A percentile compares a stretch with the other conserved stretches of the same genome.
Evolutionary conservation across 1,140 invertebrate genomes (phyloP).

Genomic region (Drosophila quadrilineata): DNA sequence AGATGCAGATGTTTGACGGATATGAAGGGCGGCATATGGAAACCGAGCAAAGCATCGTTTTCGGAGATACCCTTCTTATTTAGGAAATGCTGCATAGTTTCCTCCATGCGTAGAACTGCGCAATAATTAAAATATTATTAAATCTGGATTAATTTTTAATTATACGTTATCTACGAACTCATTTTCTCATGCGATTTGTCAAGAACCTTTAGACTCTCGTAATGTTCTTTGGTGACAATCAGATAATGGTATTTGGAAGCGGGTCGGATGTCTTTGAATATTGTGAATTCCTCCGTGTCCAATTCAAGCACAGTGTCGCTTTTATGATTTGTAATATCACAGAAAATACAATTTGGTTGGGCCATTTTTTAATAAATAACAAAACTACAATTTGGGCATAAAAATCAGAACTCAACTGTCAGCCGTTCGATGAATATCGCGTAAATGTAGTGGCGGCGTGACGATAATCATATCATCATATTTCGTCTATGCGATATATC

Average conservation of each 20-base stretch:
- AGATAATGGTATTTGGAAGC: conserved; percentile 91
- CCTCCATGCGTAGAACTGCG: conserved; percentile 29
- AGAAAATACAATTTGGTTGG: background rate
- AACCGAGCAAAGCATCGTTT: conserved; percentile 88
- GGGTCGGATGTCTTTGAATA: conserved; percentile 93
- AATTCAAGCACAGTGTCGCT: conserved; percentile 83
- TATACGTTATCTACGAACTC: conserved; percentile 80
- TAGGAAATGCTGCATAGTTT: conserved; percentile 32
- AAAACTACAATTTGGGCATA: conserved; percentile 1
- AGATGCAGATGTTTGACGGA: conserved; percentile 92
- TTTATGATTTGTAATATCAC: conserved; percentile 79
- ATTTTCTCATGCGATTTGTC: conserved; percentile 85
- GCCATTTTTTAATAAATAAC: background rate
- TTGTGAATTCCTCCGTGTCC: conserved; percentile 89
- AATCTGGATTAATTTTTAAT: background rate
- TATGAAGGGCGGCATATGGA: conserved; percentile 95
- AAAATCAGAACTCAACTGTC: background rate
- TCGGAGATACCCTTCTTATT: conserved; percentile 81
- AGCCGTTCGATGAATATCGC: background rate
- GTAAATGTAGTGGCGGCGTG: background rate
- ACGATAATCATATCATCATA: no score
- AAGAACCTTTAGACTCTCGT: conserved; percentile 87
- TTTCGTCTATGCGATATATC: background rate
- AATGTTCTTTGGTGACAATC: conserved; percentile 89
- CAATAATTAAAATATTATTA: background rate